phyloP scores from a whole-genome alignment of 2,113 vertebrate genomes.

The Chionomys nivalis region DNA sequence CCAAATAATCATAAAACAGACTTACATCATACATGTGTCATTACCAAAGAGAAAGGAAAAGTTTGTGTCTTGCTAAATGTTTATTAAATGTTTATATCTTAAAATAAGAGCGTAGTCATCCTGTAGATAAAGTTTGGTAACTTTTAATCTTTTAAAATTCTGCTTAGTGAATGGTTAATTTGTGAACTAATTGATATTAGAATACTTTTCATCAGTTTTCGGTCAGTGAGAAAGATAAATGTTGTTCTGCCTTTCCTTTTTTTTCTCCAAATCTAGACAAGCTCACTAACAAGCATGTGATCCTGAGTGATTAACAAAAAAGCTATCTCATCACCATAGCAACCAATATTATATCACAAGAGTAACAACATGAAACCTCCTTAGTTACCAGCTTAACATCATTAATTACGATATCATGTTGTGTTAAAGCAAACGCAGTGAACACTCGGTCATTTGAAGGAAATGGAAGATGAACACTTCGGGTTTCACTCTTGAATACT shows the following conservation, averaged over 20 bases:
- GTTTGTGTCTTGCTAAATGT: constrained; percentile 30
- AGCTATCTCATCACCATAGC: constrained; percentile 88
- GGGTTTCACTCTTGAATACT: constrained; percentile 66
- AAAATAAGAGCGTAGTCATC: constrained; percentile 34
- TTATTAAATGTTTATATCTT: constrained; percentile 16
- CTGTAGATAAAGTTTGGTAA: neutral
- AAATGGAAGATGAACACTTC: constrained; percentile 72
- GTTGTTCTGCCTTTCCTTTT: constrained; percentile 72
- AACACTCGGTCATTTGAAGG: constrained; percentile 78
- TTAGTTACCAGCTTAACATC: constrained; percentile 89
- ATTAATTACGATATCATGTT: constrained; percentile 89
- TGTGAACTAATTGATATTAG: constrained; percentile 52
- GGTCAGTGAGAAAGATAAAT: constrained; percentile 54
- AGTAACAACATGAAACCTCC: constrained; percentile 87
- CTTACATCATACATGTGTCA: neutral
- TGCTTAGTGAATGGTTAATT: constrained; percentile 35
- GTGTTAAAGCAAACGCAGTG: constrained; percentile 84
- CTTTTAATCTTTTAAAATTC: neutral
- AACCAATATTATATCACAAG: constrained; percentile 89
- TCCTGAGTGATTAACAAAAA: constrained; percentile 88
- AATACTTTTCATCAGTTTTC: constrained; percentile 34
- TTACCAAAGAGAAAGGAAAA: constrained; percentile 28
- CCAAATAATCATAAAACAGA: constrained; percentile 51
- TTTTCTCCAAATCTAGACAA: constrained; percentile 77
- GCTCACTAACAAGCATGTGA: constrained; percentile 83